Base-by-base conservation (phyloP, 2,888 invertebrate species). In the Spodoptera exigua region DNA sequence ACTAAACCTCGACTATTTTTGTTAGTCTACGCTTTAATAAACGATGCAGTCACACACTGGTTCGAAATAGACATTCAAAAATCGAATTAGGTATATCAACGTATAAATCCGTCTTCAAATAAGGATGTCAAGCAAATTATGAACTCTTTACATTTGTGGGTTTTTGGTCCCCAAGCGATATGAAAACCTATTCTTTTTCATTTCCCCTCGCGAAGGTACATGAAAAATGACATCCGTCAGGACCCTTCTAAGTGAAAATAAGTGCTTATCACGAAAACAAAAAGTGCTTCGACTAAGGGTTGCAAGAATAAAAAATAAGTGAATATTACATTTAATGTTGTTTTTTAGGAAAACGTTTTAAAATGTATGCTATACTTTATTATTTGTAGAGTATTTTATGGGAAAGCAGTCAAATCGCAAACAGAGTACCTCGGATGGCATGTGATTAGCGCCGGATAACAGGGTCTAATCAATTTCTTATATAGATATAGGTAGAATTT, bases 191-290 rank as follows among this genome's bases (percentile, higher is more conserved):
- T 74, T 63, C 14, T 49, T 44, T 56, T 56, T 27, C 40, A 65
- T 73, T 75, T 60, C 65, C 60, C 75, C 61, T 47, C 35, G 37
- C 49, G 65, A 77, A 72, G 60, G 63, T 65, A 57, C 65, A 72
- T 77, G 76, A 75, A 79, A 78, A 69, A 71, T 57, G 43, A 63
- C 65, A 71, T 77, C 59, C 58, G 61, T 51, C 43, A 54, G 62
- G 66, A 59, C 65, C 69, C 61, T 64, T 60, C 45, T 49, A 66
- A 49, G 55, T 64, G 47, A 63, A 70, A 76, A 79, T 72, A 76
- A 61, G 59, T 68, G 61, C 49, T 60, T 61, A 78, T 78, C 80
- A 81, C 80, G 78, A 63, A 69, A 74, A 59, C 44, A 54, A 69
- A 65, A 66, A 66, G 18, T 47, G 40, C 45, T 62, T 43, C 11